Evolutionary conservation across 2,888 invertebrate genomes (phyloP).

Genomic region (Lingula anatina): DNA sequence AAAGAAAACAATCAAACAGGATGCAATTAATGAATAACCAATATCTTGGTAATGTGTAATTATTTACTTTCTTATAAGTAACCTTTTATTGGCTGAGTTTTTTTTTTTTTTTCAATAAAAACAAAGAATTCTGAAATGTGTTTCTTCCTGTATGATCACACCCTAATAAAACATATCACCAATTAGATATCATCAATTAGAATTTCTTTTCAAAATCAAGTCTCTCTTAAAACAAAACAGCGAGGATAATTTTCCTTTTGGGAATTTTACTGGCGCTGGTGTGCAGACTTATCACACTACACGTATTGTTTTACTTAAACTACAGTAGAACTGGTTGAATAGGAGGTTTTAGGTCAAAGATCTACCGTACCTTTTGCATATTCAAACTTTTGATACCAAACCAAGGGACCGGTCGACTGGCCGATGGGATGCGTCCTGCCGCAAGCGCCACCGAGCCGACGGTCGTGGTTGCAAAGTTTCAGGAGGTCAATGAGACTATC

Average conservation of each 20-base stretch:
- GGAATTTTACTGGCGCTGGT: not conserved
- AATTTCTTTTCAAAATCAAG: too few relatives aligned
- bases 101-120: too few relatives aligned
- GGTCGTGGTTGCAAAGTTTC: slow-evolving; percentile 16
- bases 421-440: slow-evolving; percentile 24
- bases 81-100: not conserved
- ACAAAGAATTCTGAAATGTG: too few relatives aligned
- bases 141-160: too few relatives aligned
- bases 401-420: slow-evolving; percentile 17
- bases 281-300: not conserved
- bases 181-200: too few relatives aligned
- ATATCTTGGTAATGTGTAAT: not conserved
- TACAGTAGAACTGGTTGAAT: too few relatives aligned
- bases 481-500: slow-evolving; percentile 9
- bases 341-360: too few relatives aligned
- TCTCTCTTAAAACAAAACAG: too few relatives aligned
- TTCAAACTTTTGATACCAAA: slow-evolving; percentile 32
- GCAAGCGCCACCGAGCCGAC: slow-evolving; percentile 21
- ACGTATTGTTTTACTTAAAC: too few relatives aligned
- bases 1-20: not conserved
- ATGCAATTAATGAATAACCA: not conserved
- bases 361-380: slow-evolving; percentile 31
- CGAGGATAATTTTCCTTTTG: too few relatives aligned
- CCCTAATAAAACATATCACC: too few relatives aligned
- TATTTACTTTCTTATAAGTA: too few relatives aligned